These are phyloP conservation scores for Epirrhoe alternata DNA, from an alignment of 2,888 invertebrate genomes.

Conservation along the genomic window DNA sequence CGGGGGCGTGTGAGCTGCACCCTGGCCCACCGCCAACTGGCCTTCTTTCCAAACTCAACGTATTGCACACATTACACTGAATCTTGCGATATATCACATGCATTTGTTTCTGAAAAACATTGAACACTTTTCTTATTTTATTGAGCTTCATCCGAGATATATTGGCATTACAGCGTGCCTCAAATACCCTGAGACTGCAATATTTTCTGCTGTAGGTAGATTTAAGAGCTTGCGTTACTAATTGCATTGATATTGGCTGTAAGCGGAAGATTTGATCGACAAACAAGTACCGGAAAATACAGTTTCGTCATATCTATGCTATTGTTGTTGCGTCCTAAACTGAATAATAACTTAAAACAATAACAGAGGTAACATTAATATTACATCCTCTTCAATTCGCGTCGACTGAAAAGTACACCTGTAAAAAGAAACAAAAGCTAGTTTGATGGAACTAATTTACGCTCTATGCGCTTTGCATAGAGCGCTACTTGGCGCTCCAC, in stretches of 20 bases:
- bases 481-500: constrained; percentile 63
- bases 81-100: constrained; percentile 58
- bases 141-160: constrained; percentile 43
- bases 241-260: constrained; percentile 1
- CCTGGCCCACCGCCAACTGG: constrained; percentile 73
- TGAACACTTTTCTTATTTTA: constrained; percentile 45
- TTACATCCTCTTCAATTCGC: no score
- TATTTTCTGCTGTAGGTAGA: constrained; percentile 5
- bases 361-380: constrained; percentile 13
- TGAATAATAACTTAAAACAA: constrained; percentile 1
- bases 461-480: constrained; percentile 63
- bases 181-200: constrained; percentile 13
- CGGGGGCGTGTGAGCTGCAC: constrained; percentile 65
- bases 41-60: constrained; percentile 62
- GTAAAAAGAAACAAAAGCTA: constrained; percentile 65
- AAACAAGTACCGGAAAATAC: constrained; percentile 23
- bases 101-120: constrained; percentile 61
- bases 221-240: neutral
- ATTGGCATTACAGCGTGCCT: constrained; percentile 15
- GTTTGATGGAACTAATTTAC: constrained; percentile 65
- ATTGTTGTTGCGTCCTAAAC: constrained; percentile 11
- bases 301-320: constrained; percentile 16
- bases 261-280: constrained; percentile 20
- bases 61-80: constrained; percentile 67
- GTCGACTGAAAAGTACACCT: constrained; percentile 9